Conservation (phyloP, 2,113 vertebrate species). For the Eonycteris spelaea region DNA sequence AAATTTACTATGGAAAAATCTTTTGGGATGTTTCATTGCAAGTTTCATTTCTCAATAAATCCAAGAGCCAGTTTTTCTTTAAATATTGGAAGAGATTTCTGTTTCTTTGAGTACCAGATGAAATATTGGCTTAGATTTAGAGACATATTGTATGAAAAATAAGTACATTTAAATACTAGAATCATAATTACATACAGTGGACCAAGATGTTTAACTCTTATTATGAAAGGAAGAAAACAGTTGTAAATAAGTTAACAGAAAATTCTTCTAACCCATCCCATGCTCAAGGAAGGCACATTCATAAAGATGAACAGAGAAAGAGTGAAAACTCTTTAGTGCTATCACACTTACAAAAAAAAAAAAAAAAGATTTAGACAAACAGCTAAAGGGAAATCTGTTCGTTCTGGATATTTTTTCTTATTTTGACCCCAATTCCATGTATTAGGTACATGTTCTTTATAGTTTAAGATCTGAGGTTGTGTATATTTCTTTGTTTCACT, state of each 20-base stretch:
- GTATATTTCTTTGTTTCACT: conserved; percentile 30
- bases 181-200: background rate
- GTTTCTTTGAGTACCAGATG: background rate
- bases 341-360: background rate
- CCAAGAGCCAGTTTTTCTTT: background rate
- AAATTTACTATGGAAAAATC: background rate
- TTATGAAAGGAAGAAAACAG: background rate
- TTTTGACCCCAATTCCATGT: background rate
- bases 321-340: background rate
- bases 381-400: background rate
- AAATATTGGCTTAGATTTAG: background rate
- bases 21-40: background rate
- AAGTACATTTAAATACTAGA: background rate
- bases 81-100: conserved; percentile 10
- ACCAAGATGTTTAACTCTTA: background rate
- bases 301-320: background rate
- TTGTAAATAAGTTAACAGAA: background rate
- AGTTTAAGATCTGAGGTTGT: background rate
- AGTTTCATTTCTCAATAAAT: background rate
- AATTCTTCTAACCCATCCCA: background rate
- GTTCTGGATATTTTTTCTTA: background rate
- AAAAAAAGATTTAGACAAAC: background rate
- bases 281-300: background rate
- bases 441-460: background rate
- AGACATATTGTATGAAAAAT: background rate